Percentiles rank a stretch among this genome's conserved stretches.
phyloP scores from a whole-genome alignment of 2,888 invertebrate genomes.

The Melitaea athalia region DNA sequence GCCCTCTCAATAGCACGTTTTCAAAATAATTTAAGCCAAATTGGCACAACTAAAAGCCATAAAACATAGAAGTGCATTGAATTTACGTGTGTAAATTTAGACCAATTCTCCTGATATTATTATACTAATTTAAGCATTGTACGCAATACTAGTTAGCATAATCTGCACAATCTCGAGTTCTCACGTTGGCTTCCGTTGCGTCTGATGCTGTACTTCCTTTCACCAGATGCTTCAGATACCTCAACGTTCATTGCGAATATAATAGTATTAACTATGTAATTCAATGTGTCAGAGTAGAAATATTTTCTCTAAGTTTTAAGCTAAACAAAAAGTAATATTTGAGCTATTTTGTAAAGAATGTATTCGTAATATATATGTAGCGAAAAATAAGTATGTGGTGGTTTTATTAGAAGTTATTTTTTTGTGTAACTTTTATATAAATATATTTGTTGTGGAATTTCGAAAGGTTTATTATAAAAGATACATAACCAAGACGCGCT shows the following conservation, averaged over 20 bases:
- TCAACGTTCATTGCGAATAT: not conserved
- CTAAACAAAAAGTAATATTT: not conserved
- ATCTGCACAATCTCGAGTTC: conserved; percentile 14
- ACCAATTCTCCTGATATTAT: not conserved
- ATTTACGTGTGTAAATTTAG: too few relatives aligned
- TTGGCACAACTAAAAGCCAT: too few relatives aligned
- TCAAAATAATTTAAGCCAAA: too few relatives aligned
- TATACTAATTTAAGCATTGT: not conserved
- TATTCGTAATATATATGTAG: not conserved
- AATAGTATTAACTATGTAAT: not conserved
- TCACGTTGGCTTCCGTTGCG: conserved; percentile 28
- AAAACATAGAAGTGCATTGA: too few relatives aligned
- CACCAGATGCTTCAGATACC: conserved; percentile 32
- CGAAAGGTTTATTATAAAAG: too few relatives aligned
- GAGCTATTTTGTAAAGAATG: not conserved
- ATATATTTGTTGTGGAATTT: too few relatives aligned
- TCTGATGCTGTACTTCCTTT: conserved; percentile 29
- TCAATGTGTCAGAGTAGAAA: not conserved
- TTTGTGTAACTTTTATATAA: too few relatives aligned
- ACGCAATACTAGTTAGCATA: not conserved
- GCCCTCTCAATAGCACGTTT: too few relatives aligned
- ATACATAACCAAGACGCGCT: too few relatives aligned
- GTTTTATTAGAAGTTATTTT: too few relatives aligned
- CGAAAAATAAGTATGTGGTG: too few relatives aligned
- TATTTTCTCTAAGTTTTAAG: not conserved